Evolutionary conservation across 64 coral and sea anemone genomes (phyloP), one percentile per base, ranked within the genome.

Genomic region (Astreopora myriophthalma): DNA sequence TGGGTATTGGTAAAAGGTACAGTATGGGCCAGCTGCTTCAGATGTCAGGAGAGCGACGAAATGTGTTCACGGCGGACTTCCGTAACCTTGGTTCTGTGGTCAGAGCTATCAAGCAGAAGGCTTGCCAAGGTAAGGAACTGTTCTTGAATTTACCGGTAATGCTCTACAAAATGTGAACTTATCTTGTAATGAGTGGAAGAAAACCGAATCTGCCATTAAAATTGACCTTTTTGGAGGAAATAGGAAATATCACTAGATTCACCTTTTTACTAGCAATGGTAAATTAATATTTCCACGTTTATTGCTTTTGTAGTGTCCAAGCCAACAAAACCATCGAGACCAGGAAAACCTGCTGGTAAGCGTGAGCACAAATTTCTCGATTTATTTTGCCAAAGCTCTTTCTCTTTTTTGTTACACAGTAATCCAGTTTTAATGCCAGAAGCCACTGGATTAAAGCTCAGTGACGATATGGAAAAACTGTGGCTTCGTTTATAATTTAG

Each of bases 1-100:
- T 95, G 22, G 94, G 94, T 72, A 78, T 95, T 42, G 94, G 94
- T 11, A 91, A 58, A 48, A 64, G 28, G 6, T 95, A 95, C 63
- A 91, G 30, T 16, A 48, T 70, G 89, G 30, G 9, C 5, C 82
- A 92, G 61, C 74, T 95, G 42, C 39, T 92, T 3, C 80, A 95
- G 83, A 95, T 95, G 36, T 37, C 94, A 29, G 73, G 76, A 35
- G 85, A 61, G 9, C 94, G 81, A 17, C 28, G 74, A 46, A 83
- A 91, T 34, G 73, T 95, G 0, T 92, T 87, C 48, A 95, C 80
- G 14, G 94, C 94, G 1, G 80, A 72, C 24, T 95, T 95, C 89
- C 71, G 63, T 14, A 92, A 87, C 71, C 74, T 95, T 48, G 32
- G 70, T 0, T 90, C 93, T 32, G 42, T 94, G 16, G 51, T 94